Evolutionary conservation across 2,113 vertebrate genomes (phyloP), one percentile per base, ranked within the genome.

Genomic region (Nanorana parkeri): DNA sequence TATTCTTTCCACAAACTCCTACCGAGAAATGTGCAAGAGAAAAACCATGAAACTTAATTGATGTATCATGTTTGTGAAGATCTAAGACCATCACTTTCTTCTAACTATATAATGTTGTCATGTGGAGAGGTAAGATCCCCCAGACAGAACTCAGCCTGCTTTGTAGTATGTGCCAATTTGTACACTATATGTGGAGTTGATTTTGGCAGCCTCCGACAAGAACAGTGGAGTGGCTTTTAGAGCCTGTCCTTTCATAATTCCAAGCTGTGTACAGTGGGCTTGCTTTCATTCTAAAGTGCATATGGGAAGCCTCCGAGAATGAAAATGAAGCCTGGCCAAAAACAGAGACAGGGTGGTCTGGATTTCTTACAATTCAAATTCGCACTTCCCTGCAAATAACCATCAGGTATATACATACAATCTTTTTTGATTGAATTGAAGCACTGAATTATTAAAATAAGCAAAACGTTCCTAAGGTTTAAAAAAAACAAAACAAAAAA

Each of bases 141-240:
- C 21, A 66, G 61, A 66, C 79, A 64, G 58, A 13, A 63, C 56
- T 52, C 56, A 52, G 56, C 2, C 23, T 41, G 29, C 60, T 81
- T 81, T 81, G 47, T 81, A 74, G 69, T 66, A 8, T 17, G 68
- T 29, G 68, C 68, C 79, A 72, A 81, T 81, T 81, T 81, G n/a
- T 24, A 74, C 47, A 47, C 68, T 80, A 61, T 80, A 69, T 63
- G 32, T 29, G 47, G 55, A 66, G 75, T 78, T 83, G 41, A 77
- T 83, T 77, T 83, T 83, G 75, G 65, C 75, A 78, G 75, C 56
- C 54, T 69, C 26, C 23, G 67, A 61, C 64, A 77, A 69, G 52
- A 68, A 67, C 29, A 68, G 17, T 56, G 63, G 47, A 23, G 81
- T n/a, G 32, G 74, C 55, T 66, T 64, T 52, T 54, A 61, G 36